Conservation (phyloP, 2,888 invertebrate genomes). For the Campoletis raptor region DNA sequence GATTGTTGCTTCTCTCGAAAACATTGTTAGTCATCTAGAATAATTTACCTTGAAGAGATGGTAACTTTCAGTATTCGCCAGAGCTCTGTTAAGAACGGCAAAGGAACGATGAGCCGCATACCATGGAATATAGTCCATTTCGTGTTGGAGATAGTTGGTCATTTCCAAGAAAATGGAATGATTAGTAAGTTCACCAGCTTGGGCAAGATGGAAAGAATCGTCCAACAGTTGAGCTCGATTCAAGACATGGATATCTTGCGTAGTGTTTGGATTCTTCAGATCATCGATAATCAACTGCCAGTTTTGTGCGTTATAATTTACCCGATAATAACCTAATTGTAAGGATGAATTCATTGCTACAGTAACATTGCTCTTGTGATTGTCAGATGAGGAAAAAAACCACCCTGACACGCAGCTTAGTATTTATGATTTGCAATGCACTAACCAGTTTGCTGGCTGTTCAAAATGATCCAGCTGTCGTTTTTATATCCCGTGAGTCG, state of each 20-base stretch:
- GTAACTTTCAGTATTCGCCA: constrained; percentile 86
- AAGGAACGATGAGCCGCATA: constrained; percentile 86
- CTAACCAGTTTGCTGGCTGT: constrained; percentile 88
- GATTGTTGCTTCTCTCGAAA: not conserved
- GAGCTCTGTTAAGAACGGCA: constrained; percentile 81
- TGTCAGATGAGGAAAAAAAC: not conserved
- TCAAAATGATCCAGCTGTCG: constrained; percentile 88
- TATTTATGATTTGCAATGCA: not conserved
- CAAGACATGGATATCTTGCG: constrained; percentile 80
- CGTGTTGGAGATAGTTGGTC: constrained; percentile 87
- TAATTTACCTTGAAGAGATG: constrained; percentile 81
- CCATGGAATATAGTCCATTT: constrained; percentile 90
- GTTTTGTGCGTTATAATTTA: constrained; percentile 83
- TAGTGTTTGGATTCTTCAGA: constrained; percentile 53
- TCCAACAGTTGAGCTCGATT: constrained; percentile 87
- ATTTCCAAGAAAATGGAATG: constrained; percentile 84
- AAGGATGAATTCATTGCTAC: not conserved
- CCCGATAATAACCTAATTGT: constrained; percentile 81
- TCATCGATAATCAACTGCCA: constrained; percentile 81
- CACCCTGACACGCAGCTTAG: not conserved
- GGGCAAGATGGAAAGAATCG: constrained; percentile 84
- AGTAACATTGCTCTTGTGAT: not conserved
- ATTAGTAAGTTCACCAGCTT: constrained; percentile 85
- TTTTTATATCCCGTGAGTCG: constrained; percentile 80
- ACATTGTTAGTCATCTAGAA: not conserved